These are phyloP conservation scores for Melieria picta DNA, from an alignment of 2,888 invertebrate species.

Conservation along the genomic window DNA sequence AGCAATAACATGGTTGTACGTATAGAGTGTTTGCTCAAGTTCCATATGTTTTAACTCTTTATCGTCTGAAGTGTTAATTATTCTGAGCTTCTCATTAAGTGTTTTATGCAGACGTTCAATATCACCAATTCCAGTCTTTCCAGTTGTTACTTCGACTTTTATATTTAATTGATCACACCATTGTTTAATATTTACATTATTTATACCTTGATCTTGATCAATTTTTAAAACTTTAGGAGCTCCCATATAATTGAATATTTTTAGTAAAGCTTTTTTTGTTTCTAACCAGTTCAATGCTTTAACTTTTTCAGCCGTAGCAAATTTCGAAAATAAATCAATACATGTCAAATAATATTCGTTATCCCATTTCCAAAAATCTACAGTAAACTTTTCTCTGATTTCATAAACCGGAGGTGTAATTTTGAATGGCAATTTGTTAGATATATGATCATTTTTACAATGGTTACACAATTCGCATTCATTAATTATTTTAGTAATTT, in stretches of 20 bases:
- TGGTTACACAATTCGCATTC: slow-evolving; percentile 32
- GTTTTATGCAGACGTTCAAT: slow-evolving; percentile 34
- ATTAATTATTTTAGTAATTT: slow-evolving; percentile 33
- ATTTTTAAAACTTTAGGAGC: slow-evolving; percentile 25
- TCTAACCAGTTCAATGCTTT: slow-evolving; percentile 22
- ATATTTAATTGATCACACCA: not conserved
- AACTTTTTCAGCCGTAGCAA: slow-evolving; percentile 28
- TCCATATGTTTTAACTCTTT: slow-evolving; percentile 8
- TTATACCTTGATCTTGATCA: slow-evolving; percentile 24
- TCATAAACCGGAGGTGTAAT: slow-evolving; percentile 21
- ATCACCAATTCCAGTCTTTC: slow-evolving; percentile 33
- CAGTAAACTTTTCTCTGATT: slow-evolving; percentile 22
- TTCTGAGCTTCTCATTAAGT: slow-evolving; percentile 30
- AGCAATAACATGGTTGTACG: slow-evolving; percentile 6
- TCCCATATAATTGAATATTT: slow-evolving; percentile 26
- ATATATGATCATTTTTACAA: slow-evolving; percentile 29
- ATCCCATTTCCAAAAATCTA: slow-evolving; percentile 33
- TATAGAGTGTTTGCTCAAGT: slow-evolving; percentile 16
- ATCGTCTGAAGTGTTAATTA: slow-evolving; percentile 22
- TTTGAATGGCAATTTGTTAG: slow-evolving; percentile 26
- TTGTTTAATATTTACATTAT: slow-evolving; percentile 26
- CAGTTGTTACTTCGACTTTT: slow-evolving; percentile 23
- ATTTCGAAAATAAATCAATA: slow-evolving; percentile 31
- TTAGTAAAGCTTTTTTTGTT: slow-evolving; percentile 23
- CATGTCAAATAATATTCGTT: slow-evolving; percentile 28